A percentile compares a stretch with the other conserved stretches of the same genome.
phyloP scores from a whole-genome alignment of 1,140 invertebrate genomes.

The Coptotermes formosanus region DNA sequence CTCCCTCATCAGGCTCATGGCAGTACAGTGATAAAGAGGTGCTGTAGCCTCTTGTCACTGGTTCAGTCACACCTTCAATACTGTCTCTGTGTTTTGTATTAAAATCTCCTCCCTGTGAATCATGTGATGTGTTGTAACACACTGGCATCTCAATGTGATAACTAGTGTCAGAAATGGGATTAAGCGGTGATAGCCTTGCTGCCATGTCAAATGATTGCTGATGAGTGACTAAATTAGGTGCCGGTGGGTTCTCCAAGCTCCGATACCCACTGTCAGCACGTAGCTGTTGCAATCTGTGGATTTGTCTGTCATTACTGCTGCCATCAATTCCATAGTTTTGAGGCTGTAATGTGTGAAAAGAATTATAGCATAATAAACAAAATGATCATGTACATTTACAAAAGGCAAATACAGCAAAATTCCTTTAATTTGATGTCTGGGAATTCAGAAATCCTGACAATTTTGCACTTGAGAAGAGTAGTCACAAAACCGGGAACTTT shows the following conservation, averaged over 20 bases:
- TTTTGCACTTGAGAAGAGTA: too few relatives aligned
- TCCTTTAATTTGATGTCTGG: too few relatives aligned
- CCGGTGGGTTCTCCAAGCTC: conserved; percentile 51
- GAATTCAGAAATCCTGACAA: too few relatives aligned
- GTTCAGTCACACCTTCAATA: not conserved
- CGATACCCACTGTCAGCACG: conserved; percentile 54
- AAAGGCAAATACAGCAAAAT: too few relatives aligned
- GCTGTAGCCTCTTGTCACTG: conserved; percentile 13
- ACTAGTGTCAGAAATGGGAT: not conserved
- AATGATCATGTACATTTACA: too few relatives aligned
- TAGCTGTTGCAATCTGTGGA: conserved; percentile 34
- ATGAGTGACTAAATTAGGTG: conserved; percentile 14
- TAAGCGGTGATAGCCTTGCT: not conserved
- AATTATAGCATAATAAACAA: not conserved
- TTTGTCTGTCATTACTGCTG: conserved; percentile 36
- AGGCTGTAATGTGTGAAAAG: not conserved
- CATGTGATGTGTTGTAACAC: not conserved
- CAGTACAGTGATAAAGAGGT: conserved; percentile 28
- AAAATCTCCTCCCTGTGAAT: too few relatives aligned
- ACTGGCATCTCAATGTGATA: not conserved
- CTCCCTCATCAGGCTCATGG: conserved; percentile 35
- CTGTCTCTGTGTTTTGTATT: not conserved
- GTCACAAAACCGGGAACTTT: too few relatives aligned
- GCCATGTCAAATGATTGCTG: conserved; percentile 23
- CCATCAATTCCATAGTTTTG: conserved; percentile 21